Percentiles rank a stretch among this genome's conserved stretches.
Evolutionary conservation across 2,888 invertebrate species (phyloP).

Genomic region (Labia minor): DNA sequence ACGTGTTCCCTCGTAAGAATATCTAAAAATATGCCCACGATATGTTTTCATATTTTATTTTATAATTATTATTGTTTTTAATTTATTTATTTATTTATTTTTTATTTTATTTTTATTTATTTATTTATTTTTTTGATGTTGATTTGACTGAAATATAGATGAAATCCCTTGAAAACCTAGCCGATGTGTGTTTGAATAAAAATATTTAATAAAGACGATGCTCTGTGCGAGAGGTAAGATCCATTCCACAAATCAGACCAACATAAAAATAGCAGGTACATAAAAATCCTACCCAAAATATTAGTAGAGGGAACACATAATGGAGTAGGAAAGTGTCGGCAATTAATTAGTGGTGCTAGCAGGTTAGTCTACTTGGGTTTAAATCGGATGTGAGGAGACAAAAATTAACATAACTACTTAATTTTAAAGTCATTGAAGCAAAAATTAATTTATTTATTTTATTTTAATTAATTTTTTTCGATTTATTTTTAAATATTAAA

Average conservation of each 20-base stretch:
- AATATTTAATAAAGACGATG: background rate
- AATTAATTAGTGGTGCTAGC: background rate
- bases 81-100: no score
- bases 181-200: background rate
- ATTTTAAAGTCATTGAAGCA: background rate
- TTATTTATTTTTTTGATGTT: no score
- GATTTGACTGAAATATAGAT: background rate
- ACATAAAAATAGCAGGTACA: conserved; percentile 9
- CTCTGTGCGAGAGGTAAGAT: background rate
- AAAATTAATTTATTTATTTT: background rate
- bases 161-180: background rate
- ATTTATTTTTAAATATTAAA: background rate
- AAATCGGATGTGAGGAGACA: background rate
- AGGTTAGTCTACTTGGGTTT: conserved; percentile 1
- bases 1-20: background rate
- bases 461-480: background rate
- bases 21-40: background rate
- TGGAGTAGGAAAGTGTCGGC: conserved; percentile 1
- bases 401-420: background rate
- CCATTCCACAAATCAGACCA: conserved; percentile 6
- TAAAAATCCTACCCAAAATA: background rate
- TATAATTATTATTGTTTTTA: no score
- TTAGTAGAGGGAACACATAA: conserved; percentile 7
- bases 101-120: no score
- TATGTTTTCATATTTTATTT: no score